phyloP scores from a whole-genome alignment of 2,888 invertebrate species.

The Psylliodes chrysocephalus region DNA sequence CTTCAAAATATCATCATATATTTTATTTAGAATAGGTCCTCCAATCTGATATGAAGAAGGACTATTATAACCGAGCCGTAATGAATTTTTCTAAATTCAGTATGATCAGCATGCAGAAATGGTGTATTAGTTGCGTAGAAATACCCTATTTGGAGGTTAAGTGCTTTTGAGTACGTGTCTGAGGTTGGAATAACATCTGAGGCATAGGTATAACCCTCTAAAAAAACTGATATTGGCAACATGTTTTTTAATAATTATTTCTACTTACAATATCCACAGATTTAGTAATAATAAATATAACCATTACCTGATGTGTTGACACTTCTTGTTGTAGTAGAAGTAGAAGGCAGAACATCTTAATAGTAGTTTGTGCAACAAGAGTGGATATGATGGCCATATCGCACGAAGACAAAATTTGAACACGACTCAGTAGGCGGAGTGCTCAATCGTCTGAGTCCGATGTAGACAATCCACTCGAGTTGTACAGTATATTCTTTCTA shows the following conservation, averaged over 20 bases:
- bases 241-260: too few relatives aligned
- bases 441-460: too few relatives aligned
- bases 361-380: too few relatives aligned
- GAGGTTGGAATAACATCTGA: neutral
- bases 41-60: conserved; percentile 16
- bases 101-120: conserved; percentile 1
- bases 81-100: conserved; percentile 16
- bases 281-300: neutral
- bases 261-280: conserved; percentile 8
- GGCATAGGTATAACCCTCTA: conserved; percentile 7
- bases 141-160: neutral
- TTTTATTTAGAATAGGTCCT: conserved; percentile 11
- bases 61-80: neutral
- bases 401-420: too few relatives aligned
- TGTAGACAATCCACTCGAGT: too few relatives aligned
- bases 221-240: conserved; percentile 3
- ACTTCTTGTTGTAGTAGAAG: conserved; percentile 12
- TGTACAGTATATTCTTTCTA: too few relatives aligned
- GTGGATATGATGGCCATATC: too few relatives aligned
- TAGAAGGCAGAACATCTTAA: conserved; percentile 15
- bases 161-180: too few relatives aligned
- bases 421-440: too few relatives aligned
- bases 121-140: conserved; percentile 19
- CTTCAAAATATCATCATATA: too few relatives aligned
- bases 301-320: conserved; percentile 14